Base-by-base conservation (phyloP, 1,140 invertebrate species). In the Lethrus apterus region DNA sequence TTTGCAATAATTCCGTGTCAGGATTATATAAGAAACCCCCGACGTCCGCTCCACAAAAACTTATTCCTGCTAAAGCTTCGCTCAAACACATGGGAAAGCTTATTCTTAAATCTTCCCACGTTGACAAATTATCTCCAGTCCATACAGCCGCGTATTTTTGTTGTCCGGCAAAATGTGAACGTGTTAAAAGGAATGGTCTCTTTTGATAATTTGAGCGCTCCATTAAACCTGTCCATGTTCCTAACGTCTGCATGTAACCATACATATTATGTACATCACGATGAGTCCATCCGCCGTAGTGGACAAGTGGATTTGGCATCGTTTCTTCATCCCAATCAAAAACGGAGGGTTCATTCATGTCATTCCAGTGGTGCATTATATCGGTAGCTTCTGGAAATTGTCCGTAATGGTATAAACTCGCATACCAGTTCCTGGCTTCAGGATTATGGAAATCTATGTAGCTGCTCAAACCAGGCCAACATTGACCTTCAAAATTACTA, bases 331-430 rank as follows among this genome's bases (percentile, higher is more conserved):
- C 93, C 0, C 92, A 93, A 68, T 90, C 97, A 62, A 98, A 98
- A 0, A 98, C 92, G n/a, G 87, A 90, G 0, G 93, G 93, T 62
- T 98, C 95, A 59, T 98, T 98, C 95, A 98, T 98, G 60, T 98
- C 95, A 63, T 98, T 98, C 95, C 95, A 98, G 20, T 90, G 83
- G 64, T 89, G 86, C 0, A 94, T 76, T 58, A 93, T 81, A 10
- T 84, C 74, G 15, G 84, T 89, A 1, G 89, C 86, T 0, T 89
- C 91, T 21, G 81, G 71, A 62, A 89, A 94, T 61, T 83, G 83
- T 24, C 83, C 78, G 30, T 87, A 72, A 3, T 65, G 67, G 67
- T 88, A 97, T 45, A 84, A 78, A 18, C 75, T 70, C 0, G 83
- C 72, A 72, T 89, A 93, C 69, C 93, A 98, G 15, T 89, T 76